A percentile compares a stretch with the other conserved stretches of the same genome.
Evolutionary conservation across 1,140 invertebrate species (phyloP).

Genomic region (Coelopa frigida): DNA sequence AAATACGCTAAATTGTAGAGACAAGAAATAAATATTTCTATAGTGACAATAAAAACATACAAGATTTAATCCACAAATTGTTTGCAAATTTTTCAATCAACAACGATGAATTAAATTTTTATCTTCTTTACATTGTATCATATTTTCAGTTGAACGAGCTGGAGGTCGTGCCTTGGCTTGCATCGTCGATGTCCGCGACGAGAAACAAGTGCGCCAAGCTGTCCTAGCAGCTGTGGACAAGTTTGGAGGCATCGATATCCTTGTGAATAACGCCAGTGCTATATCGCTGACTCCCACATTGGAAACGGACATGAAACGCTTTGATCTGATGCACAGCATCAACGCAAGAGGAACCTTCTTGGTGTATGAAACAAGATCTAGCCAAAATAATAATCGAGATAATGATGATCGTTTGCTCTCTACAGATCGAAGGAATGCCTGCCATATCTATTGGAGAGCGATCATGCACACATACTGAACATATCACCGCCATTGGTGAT

Average conservation of each 20-base stretch:
- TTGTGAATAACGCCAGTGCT: conserved; percentile 95
- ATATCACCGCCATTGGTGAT: conserved; percentile 87
- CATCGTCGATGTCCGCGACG: conserved; percentile 88
- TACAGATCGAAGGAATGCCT: conserved; percentile 83
- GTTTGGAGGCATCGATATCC: conserved; percentile 94
- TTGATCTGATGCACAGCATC: conserved; percentile 90
- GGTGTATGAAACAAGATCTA: conserved; percentile 56
- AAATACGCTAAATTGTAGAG: no score
- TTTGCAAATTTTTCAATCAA: background rate
- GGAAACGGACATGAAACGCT: conserved; percentile 90
- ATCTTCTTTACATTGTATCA: conserved; percentile 1
- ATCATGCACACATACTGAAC: conserved; percentile 91
- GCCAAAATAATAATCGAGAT: background rate
- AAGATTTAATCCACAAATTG: no score
- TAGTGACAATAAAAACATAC: no score
- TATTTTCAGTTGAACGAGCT: conserved; percentile 71
- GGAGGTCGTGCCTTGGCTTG: conserved; percentile 90
- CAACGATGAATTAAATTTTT: conserved; percentile 4
- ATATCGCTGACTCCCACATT: conserved; percentile 83
- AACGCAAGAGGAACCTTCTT: conserved; percentile 90
- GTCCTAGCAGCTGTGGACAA: conserved; percentile 78
- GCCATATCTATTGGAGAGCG: conserved; percentile 77
- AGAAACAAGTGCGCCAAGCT: conserved; percentile 71
- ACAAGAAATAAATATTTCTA: no score
- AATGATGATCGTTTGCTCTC: conserved; percentile 15